These are phyloP conservation scores for Crypturellus undulatus DNA, from an alignment of 2,113 vertebrate genomes.

Conservation along the genomic window DNA sequence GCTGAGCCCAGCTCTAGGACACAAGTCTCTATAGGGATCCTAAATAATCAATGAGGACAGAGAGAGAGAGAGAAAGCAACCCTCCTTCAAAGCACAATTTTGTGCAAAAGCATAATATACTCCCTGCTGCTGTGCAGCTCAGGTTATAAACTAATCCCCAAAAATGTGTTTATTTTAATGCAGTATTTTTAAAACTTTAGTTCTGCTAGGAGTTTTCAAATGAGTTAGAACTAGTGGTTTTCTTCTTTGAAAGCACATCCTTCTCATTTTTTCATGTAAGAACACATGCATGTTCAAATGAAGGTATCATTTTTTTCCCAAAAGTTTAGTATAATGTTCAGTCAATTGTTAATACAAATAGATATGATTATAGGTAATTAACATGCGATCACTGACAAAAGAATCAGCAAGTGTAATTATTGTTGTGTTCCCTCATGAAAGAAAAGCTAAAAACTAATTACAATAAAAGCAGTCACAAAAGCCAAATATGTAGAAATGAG, in stretches of 20 bases:
- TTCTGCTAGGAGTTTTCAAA: not conserved
- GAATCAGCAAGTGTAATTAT: not conserved
- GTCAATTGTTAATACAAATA: not conserved
- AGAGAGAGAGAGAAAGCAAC: not conserved
- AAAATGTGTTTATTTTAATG: not conserved
- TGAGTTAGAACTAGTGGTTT: not conserved
- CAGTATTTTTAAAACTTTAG: not conserved
- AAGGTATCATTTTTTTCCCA: not conserved
- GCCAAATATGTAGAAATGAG: not conserved
- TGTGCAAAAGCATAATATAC: not conserved
- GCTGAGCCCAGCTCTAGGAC: not conserved
- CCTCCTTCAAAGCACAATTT: not conserved
- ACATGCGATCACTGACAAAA: not conserved
- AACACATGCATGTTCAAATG: rapidly evolving
- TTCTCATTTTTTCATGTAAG: not conserved
- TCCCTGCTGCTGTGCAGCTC: not conserved
- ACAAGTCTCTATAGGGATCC: not conserved
- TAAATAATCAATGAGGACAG: not conserved
- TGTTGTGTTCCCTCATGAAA: not conserved
- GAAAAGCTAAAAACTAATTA: not conserved
- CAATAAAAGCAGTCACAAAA: not conserved
- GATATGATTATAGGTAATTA: not conserved
- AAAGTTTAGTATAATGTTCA: not conserved
- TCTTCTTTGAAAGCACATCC: not conserved
- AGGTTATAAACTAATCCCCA: not conserved